phyloP scores from a whole-genome alignment of 2,888 invertebrate genomes.

The Mamestra brassicae region DNA sequence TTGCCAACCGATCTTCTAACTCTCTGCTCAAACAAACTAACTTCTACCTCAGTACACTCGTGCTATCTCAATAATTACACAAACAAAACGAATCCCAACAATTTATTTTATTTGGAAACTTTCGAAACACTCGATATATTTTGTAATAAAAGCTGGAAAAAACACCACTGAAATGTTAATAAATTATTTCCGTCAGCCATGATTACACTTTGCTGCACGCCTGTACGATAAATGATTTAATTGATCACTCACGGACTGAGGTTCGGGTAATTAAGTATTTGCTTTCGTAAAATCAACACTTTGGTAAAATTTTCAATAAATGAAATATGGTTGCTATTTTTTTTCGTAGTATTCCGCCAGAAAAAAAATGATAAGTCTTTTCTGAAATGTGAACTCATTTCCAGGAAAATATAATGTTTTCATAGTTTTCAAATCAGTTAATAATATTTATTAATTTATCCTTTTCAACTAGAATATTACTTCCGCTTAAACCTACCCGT shows the following conservation, averaged over 20 bases:
- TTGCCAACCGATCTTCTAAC: neutral
- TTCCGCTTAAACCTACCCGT: neutral
- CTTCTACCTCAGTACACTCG: neutral
- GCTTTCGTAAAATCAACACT: neutral
- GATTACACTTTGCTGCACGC: neutral
- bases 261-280: neutral
- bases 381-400: neutral
- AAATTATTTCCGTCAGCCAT: neutral
- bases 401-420: neutral
- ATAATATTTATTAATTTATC: neutral
- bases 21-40: neutral
- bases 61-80: neutral
- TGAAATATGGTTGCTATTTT: neutral
- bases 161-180: neutral
- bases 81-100: neutral
- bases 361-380: neutral
- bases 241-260: neutral
- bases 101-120: neutral
- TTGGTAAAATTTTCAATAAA: neutral
- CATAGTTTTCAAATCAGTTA: neutral
- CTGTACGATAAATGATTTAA: conserved; percentile 3
- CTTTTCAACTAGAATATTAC: neutral
- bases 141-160: conserved; percentile 3
- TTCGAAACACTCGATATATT: neutral
- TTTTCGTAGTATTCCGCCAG: neutral